Base-by-base conservation (phyloP, 2,797 vertebrate genomes). In the Miichthys miiuy region DNA sequence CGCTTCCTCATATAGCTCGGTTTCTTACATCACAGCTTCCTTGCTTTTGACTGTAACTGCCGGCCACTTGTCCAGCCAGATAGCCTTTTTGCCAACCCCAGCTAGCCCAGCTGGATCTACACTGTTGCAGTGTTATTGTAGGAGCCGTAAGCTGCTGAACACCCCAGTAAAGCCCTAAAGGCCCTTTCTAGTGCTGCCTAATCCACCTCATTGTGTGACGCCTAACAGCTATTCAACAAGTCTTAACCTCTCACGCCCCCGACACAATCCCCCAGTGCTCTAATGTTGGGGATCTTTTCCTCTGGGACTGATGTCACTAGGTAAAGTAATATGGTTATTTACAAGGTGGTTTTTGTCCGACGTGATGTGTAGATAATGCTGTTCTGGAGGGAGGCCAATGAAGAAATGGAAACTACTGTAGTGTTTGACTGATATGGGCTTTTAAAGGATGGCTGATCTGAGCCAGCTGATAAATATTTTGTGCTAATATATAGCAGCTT, bases 191-290 rank as follows among this genome's bases (percentile, higher is more conserved):
- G 87, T 88, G 89, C 83, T 64, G 88, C 82, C 85, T 94, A 94
- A 94, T 94, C 93, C 92, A 83, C 86, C 80, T 89, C 92, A 92
- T 92, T 94, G 93, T 94, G 88, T 74, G 86, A 91, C 79, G 84
- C 86, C 89, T 72, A 87, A 58, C 80, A 88, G 90, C 91, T 79
- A 93, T 93, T 91, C 90, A 93, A 84, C 86, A 79, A 83, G 90
- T 92, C 87, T 93, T 92, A 91, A 94, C 93, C 92, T 86, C 91
- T 90, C 80, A 87, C 81, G 64, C 87, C 89, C 90, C 87, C 44
- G 6, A 77, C 87, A 83, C 92, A 87, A 84, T 87, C 85, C 88
- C 79, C 62, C 42, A 13, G 62, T 21, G 27, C 89, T 87, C 85
- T 54, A 67, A 63, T 64, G 72, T 71, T 64, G 66, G 87, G 68